Evolutionary conservation across 2,888 invertebrate species (phyloP).

Genomic region (Nomada lathburiana): DNA sequence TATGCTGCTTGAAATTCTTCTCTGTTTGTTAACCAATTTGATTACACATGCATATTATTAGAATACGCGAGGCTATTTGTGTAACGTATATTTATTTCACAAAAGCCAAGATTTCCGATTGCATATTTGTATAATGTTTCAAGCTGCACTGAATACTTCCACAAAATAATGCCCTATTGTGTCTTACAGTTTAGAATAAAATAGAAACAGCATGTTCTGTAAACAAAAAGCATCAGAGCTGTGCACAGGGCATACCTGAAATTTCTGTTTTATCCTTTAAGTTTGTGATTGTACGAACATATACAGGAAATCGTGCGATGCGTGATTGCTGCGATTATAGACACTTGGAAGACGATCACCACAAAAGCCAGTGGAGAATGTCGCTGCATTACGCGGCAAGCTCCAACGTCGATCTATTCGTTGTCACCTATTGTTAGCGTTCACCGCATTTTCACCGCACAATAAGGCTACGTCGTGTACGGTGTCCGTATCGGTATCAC

Average conservation of each 20-base stretch:
- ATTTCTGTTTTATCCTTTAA: slow-evolving; percentile 15
- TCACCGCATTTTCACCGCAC: slow-evolving; percentile 17
- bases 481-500: background rate
- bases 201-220: too few relatives aligned
- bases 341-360: slow-evolving; percentile 18
- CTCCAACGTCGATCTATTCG: slow-evolving; percentile 5
- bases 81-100: too few relatives aligned
- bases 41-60: too few relatives aligned
- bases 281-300: background rate
- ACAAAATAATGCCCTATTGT: too few relatives aligned
- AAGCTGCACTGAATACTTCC: too few relatives aligned
- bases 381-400: slow-evolving; percentile 24
- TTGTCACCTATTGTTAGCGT: slow-evolving; percentile 33
- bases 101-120: too few relatives aligned
- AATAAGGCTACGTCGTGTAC: slow-evolving; percentile 15
- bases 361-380: slow-evolving; percentile 8
- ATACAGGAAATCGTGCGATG: slow-evolving; percentile 18
- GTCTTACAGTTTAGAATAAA: too few relatives aligned
- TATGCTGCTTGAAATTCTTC: too few relatives aligned
- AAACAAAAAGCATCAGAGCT: too few relatives aligned
- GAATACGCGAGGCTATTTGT: too few relatives aligned
- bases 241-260: background rate
- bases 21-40: too few relatives aligned
- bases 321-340: slow-evolving; percentile 12
- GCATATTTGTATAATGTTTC: too few relatives aligned